Evolutionary conservation across 2,888 invertebrate species (phyloP).

Genomic region (Sclerodermus sp.): DNA sequence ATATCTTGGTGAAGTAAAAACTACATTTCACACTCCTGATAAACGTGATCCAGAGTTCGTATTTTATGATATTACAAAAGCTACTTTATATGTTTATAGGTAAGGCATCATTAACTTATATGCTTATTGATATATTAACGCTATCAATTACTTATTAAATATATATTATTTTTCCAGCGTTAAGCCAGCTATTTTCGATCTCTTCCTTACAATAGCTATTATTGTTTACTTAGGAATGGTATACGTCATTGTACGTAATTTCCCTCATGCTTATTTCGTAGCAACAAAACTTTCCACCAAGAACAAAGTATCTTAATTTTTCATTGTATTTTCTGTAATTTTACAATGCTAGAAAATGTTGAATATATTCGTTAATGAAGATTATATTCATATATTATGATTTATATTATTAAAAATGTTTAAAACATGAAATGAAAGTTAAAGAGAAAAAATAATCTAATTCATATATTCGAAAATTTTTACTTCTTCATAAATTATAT

Average conservation of each 20-base stretch:
- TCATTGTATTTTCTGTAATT: background rate
- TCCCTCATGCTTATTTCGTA: conserved; percentile 68
- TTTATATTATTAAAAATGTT: no score
- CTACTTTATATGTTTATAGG: conserved; percentile 86
- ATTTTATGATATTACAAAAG: conserved; percentile 82
- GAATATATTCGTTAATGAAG: no score
- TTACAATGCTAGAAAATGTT: no score
- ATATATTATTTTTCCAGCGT: conserved; percentile 68
- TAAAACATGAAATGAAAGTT: no score
- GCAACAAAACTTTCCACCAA: conserved; percentile 54
- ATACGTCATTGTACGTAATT: conserved; percentile 78
- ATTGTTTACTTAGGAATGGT: conserved; percentile 80
- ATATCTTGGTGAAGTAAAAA: conserved; percentile 77
- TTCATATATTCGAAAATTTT: no score
- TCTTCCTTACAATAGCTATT: conserved; percentile 87
- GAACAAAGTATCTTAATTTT: conserved; percentile 42
- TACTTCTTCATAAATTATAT: no score
- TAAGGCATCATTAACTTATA: conserved; percentile 48
- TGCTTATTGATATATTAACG: background rate
- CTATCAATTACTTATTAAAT: background rate
- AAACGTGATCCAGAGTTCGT: conserved; percentile 91
- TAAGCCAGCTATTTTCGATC: conserved; percentile 97
- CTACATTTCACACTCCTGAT: conserved; percentile 72
- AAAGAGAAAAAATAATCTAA: no score
- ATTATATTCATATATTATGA: no score